Conservation (phyloP, 2,113 vertebrate genomes). For the Hystrix brachyura region DNA sequence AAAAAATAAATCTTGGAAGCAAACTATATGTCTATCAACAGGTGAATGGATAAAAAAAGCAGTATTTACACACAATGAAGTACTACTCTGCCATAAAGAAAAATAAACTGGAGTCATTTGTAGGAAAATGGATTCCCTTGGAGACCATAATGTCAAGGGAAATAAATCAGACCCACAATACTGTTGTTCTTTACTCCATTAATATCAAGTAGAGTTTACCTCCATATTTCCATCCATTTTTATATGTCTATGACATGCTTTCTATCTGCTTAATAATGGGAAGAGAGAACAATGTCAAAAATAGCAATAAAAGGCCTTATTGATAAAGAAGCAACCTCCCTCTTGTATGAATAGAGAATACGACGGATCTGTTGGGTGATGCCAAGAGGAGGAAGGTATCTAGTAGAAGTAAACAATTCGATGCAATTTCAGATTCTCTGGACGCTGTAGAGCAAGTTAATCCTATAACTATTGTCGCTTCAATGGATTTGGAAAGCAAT, state of each 20-base stretch:
- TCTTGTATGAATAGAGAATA: background rate
- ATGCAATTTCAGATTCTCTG: slow-evolving; percentile 52
- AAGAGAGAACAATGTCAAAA: background rate
- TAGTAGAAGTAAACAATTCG: slow-evolving; percentile 26
- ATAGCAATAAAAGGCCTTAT: background rate
- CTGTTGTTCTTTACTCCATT: background rate
- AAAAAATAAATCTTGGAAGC: background rate
- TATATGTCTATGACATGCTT: slow-evolving; percentile 6
- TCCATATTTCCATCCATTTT: background rate
- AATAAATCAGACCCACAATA: background rate
- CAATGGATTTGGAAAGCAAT: slow-evolving; percentile 54
- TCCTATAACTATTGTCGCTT: slow-evolving; percentile 47
- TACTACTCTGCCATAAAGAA: background rate
- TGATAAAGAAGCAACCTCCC: background rate
- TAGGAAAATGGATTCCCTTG: background rate
- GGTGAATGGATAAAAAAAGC: background rate
- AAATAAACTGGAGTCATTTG: background rate
- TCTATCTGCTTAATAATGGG: background rate
- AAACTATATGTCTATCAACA: background rate
- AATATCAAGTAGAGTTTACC: background rate
- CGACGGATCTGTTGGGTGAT: background rate
- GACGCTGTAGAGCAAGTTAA: slow-evolving; percentile 56
- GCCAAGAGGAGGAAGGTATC: slow-evolving; percentile 14
- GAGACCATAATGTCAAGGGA: background rate
- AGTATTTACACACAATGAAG: background rate